Evolutionary conservation across 2,888 invertebrate genomes (phyloP).

Genomic region (Allygus modestus): DNA sequence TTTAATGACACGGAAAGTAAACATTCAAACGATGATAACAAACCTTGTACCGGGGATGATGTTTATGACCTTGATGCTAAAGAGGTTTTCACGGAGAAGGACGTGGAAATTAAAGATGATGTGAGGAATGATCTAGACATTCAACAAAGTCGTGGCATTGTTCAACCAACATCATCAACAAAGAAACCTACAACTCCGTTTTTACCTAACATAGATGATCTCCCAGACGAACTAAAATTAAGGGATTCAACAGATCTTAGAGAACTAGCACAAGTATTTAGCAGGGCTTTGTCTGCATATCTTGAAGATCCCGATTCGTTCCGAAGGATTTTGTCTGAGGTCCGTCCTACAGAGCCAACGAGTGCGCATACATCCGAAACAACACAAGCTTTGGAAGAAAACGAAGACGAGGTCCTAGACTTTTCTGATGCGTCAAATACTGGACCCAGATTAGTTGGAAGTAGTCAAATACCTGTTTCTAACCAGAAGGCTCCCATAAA

Average conservation of each 20-base stretch:
- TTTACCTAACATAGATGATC: conserved; percentile 50
- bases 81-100: conserved; percentile 24
- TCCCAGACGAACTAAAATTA: conserved; percentile 65
- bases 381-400: conserved; percentile 73
- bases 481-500: conserved; percentile 37
- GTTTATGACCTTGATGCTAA: conserved; percentile 61
- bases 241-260: conserved; percentile 76
- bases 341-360: conserved; percentile 84
- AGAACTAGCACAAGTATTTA: conserved; percentile 90
- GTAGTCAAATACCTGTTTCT: conserved; percentile 69
- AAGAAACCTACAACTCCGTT: conserved; percentile 47
- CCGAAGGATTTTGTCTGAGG: conserved; percentile 85
- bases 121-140: conserved; percentile 77
- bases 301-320: conserved; percentile 90
- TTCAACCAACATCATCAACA: conserved; percentile 55
- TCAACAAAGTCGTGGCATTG: conserved; percentile 80
- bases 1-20: conserved; percentile 71
- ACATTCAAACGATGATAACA: conserved; percentile 25
- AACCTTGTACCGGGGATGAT: conserved; percentile 45
- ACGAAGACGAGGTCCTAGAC: conserved; percentile 83
- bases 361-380: conserved; percentile 77
- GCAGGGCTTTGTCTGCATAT: conserved; percentile 89
- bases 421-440: conserved; percentile 83
- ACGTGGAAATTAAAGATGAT: conserved; percentile 68
- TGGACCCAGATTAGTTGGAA: conserved; percentile 72